A percentile compares a stretch with the other conserved stretches of the same genome.
These are phyloP conservation scores for Leptinotarsa juncta DNA, from an alignment of 2,888 invertebrate species.

Conservation along the genomic window DNA sequence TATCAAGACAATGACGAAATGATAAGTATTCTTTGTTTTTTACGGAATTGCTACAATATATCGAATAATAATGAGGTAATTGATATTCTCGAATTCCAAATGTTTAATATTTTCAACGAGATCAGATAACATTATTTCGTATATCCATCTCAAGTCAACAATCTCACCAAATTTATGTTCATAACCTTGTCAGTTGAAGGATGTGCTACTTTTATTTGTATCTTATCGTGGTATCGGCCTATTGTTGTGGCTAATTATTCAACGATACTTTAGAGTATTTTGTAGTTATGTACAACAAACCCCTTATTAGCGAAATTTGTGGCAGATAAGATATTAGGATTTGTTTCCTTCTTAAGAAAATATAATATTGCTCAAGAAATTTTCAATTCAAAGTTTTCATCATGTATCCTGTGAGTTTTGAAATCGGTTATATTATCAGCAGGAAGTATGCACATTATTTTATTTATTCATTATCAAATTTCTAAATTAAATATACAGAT, in stretches of 20 bases:
- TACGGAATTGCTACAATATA: no score
- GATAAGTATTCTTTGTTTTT: no score
- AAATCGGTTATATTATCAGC: background rate
- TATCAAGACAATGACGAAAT: no score
- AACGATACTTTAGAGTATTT: conserved; percentile 26
- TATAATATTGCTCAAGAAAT: background rate
- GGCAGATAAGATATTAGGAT: conserved; percentile 7
- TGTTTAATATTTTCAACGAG: background rate
- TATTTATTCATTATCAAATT: background rate
- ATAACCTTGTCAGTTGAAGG: conserved; percentile 45
- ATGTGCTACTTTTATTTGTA: conserved; percentile 34
- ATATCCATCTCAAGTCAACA: conserved; percentile 33
- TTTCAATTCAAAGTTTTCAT: conserved; percentile 8
- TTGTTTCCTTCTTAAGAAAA: conserved; percentile 16
- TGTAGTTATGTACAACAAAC: conserved; percentile 15
- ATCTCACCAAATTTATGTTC: conserved; percentile 41
- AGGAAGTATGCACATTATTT: background rate
- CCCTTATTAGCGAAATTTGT: conserved; percentile 26
- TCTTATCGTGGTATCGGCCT: conserved; percentile 40
- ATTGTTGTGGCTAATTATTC: conserved; percentile 45
- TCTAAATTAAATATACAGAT: background rate
- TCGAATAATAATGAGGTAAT: no score
- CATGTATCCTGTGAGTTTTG: background rate
- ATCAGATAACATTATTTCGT: conserved; percentile 31
- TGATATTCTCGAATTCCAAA: background rate